These are phyloP conservation scores for Euthynnus affinis DNA, from an alignment of 2,797 vertebrate genomes.

Conservation along the genomic window DNA sequence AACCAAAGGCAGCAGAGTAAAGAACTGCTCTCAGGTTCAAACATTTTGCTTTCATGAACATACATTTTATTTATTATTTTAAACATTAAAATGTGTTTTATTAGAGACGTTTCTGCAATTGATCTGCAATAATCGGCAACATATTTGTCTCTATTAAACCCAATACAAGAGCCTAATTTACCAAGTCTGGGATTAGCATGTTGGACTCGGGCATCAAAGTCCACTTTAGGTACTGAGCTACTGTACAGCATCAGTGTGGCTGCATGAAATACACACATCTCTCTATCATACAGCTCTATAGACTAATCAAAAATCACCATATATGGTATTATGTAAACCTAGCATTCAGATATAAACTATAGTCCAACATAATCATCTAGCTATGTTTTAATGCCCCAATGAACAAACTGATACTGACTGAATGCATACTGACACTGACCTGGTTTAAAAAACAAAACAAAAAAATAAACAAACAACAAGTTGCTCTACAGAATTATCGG, in stretches of 20 bases:
- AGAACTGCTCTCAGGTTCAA: no score
- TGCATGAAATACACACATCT: neutral
- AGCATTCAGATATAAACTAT: neutral
- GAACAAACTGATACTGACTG: neutral
- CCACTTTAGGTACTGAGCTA: neutral
- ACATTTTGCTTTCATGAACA: no score
- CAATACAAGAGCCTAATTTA: constrained; percentile 6
- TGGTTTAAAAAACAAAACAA: no score
- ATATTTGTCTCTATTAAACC: constrained; percentile 6
- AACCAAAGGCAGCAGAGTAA: no score
- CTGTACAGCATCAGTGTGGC: neutral
- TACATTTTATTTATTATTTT: no score
- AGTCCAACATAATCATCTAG: neutral
- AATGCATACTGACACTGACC: neutral
- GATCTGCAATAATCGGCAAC: constrained; percentile 6
- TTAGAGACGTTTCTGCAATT: neutral
- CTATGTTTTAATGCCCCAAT: neutral
- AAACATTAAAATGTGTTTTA: no score
- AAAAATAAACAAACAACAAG: neutral
- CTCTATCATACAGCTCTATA: neutral
- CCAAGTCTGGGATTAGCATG: constrained; percentile 7
- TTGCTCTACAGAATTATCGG: neutral
- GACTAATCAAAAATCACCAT: neutral
- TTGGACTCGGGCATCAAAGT: constrained; percentile 11
- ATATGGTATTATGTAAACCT: neutral